Evolutionary conservation across 2,113 vertebrate species (phyloP).

Genomic region (Apodemus sylvaticus): DNA sequence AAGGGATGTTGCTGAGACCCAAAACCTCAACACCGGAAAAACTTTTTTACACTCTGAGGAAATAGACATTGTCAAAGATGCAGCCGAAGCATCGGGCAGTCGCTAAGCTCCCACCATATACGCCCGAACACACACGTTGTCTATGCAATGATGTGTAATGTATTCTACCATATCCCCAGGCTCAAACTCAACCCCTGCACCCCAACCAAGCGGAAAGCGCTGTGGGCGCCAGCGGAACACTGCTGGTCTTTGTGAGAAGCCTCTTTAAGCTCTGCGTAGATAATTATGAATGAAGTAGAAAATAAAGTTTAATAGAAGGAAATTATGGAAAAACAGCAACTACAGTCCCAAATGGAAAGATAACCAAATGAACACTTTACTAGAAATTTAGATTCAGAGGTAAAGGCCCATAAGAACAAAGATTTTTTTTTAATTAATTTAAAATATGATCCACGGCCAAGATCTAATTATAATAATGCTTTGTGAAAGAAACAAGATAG

Average conservation of each 20-base stretch:
- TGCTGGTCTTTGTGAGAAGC: neutral
- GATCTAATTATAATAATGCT: neutral
- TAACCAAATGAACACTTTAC: neutral
- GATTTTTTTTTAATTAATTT: neutral
- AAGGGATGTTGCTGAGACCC: neutral
- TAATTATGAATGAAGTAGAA: constrained; percentile 10
- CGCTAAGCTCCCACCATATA: no score
- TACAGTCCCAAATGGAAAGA: neutral
- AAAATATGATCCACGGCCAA: neutral
- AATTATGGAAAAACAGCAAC: neutral
- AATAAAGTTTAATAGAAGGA: constrained; percentile 1
- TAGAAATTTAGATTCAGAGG: neutral
- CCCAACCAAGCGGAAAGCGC: neutral
- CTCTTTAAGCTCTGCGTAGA: neutral
- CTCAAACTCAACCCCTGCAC: fast-evolving
- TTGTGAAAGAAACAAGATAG: constrained; percentile 27
- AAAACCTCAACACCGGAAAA: neutral
- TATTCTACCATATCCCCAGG: no score
- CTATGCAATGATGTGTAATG: neutral
- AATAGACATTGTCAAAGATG: neutral
- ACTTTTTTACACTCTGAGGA: neutral
- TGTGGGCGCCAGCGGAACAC: neutral
- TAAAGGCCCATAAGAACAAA: neutral
- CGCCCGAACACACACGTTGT: no score
- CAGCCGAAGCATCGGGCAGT: no score